Percentiles rank a stretch among this genome's conserved stretches.
Conservation (phyloP, 2,888 invertebrate genomes). For the Chloroclysta siterata region DNA sequence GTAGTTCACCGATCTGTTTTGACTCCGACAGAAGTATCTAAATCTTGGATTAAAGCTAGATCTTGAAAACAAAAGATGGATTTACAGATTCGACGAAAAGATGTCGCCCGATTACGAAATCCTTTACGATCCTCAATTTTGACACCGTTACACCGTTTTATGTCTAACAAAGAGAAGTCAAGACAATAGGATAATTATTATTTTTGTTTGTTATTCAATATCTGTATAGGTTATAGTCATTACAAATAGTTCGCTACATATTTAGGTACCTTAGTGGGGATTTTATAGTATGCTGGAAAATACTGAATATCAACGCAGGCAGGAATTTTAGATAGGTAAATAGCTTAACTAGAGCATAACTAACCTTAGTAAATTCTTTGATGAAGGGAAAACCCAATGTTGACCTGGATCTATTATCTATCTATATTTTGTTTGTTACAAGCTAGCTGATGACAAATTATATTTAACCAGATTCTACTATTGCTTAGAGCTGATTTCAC, state of each 20-base stretch:
- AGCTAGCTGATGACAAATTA: not conserved
- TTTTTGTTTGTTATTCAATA: not conserved
- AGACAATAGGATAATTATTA: conserved; percentile 8
- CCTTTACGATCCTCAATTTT: conserved; percentile 23
- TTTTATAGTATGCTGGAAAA: conserved; percentile 6
- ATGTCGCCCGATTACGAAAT: conserved; percentile 32
- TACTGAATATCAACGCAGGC: conserved; percentile 4
- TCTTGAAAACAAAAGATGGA: conserved; percentile 35
- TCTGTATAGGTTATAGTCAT: too few relatives aligned
- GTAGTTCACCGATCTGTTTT: conserved; percentile 28
- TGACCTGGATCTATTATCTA: conserved; percentile 1
- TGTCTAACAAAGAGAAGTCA: conserved; percentile 18
- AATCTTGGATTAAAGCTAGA: conserved; percentile 33
- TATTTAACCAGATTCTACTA: too few relatives aligned
- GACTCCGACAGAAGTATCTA: conserved; percentile 13
- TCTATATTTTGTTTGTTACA: not conserved
- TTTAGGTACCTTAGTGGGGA: not conserved
- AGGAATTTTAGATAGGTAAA: not conserved
- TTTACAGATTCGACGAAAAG: conserved; percentile 37
- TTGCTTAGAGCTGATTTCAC: too few relatives aligned
- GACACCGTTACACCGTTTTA: conserved; percentile 16
- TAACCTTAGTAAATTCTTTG: not conserved
- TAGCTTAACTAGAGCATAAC: too few relatives aligned
- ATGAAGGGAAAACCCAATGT: conserved; percentile 4
- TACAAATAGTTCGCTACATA: too few relatives aligned